Base-by-base conservation (phyloP, 2,797 vertebrate species). In the Vireo griseus region DNA sequence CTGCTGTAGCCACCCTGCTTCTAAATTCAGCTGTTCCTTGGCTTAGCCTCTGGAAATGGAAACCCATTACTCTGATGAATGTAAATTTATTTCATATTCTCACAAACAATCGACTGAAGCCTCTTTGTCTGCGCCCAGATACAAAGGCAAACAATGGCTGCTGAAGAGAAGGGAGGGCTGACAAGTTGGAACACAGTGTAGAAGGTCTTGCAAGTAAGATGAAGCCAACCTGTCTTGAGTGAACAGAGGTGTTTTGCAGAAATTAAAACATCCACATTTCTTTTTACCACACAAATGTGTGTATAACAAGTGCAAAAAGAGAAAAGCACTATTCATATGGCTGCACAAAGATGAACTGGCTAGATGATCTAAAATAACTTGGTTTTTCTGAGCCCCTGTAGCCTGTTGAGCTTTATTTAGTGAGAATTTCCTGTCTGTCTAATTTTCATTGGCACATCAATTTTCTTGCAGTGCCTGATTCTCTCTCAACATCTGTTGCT, bases 401-500 rank as follows among this genome's bases (percentile, higher is more conserved):
- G 92, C 91, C 89, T 96, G 92, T 82, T 94, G 79, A 16, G 66
- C 67, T 94, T 92, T 95, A 88, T 84, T 94, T 91, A 84, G 87
- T 78, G 69, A 91, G 85, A 96, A 88, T 92, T 90, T 95, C 85
- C 66, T 88, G 73, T 79, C 94, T 90, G 58, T 91, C 86, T 91
- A 92, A 94, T 97, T 96, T 95, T 96, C 89, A 73, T 88, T 97
- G 96, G 95, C 95, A 96, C 82, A 78, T 90, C 85, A 88, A 82
- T 90, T 91, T 95, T 94, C 92, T 96, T 94, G 89, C 94, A 91
- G 82, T 61, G 91, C 59, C 87, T 90, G 69, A 94, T 94, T 95
- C 87, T 92, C 95, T 96, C 92, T 95, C 82, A 96, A 94, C 95
- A 97, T 96, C 95, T 97, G 96, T 66, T 96, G 79, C 95, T 96